Conservation (phyloP, 1,140 invertebrate genomes). For the Oryctes rhinoceros region DNA sequence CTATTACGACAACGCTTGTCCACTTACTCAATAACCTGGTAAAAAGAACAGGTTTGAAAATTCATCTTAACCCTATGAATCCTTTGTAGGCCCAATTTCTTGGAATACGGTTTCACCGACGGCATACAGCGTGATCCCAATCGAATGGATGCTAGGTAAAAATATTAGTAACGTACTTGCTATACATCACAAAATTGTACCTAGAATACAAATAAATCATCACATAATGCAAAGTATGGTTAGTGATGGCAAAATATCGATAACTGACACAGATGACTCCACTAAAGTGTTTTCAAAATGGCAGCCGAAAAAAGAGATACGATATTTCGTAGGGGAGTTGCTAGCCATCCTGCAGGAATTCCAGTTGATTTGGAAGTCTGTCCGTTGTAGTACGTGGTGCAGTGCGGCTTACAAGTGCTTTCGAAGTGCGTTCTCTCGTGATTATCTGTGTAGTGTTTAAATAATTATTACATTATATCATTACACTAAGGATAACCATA, state of each 20-base stretch:
- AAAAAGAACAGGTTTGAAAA: no score
- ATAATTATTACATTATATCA: background rate
- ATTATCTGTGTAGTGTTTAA: background rate
- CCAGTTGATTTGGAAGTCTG: background rate
- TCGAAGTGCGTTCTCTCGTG: background rate
- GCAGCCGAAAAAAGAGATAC: background rate
- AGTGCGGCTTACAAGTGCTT: background rate
- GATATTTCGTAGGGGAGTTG: background rate
- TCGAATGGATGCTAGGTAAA: background rate
- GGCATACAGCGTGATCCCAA: conserved; percentile 3
- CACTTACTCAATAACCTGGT: no score
- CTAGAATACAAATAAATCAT: background rate
- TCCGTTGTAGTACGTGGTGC: background rate
- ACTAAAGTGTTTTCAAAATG: conserved; percentile 26
- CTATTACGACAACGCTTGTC: no score
- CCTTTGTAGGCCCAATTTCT: background rate
- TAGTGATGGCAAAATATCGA: background rate
- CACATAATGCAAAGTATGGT: background rate
- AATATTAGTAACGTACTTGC: background rate
- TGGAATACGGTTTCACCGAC: background rate
- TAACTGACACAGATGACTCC: conserved; percentile 12
- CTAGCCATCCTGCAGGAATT: background rate
- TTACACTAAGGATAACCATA: background rate
- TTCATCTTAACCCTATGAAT: no score
- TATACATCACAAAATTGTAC: background rate